Evolutionary conservation across 92 coral and sea anemone genomes (phyloP).

Genomic region (Hydrozoanthus gracilis): DNA sequence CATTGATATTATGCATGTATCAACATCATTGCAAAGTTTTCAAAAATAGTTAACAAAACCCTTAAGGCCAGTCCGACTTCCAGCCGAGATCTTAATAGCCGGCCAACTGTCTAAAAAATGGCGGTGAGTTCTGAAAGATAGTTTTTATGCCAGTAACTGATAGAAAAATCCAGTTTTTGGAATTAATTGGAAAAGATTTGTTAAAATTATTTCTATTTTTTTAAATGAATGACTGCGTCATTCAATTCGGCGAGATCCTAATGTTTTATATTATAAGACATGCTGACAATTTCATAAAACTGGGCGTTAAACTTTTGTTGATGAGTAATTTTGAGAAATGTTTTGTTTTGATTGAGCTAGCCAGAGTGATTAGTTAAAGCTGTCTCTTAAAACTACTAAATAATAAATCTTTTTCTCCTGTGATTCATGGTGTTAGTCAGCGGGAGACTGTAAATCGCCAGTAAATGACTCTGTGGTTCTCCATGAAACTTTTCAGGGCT

Average conservation of each 20-base stretch:
- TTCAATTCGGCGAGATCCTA: not conserved
- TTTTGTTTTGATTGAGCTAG: slow-evolving; percentile 44
- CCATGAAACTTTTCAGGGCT: not conserved
- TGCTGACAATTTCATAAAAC: slow-evolving; percentile 47
- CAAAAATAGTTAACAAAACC: not conserved
- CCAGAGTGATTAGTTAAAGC: slow-evolving; percentile 41
- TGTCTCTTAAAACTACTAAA: slow-evolving; percentile 49
- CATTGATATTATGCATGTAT: slow-evolving; percentile 23
- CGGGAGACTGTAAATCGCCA: slow-evolving; percentile 29
- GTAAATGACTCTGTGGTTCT: not conserved
- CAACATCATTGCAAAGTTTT: slow-evolving; percentile 19
- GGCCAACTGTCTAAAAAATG: slow-evolving; percentile 31
- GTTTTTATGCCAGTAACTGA: not conserved
- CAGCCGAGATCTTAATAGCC: slow-evolving; percentile 37
- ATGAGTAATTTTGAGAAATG: slow-evolving; percentile 56
- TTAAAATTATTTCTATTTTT: not conserved
- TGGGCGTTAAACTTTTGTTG: slow-evolving; percentile 56
- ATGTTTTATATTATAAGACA: slow-evolving; percentile 14
- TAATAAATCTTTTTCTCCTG: slow-evolving; percentile 33
- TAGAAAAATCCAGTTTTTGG: not conserved
- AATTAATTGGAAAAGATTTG: not conserved
- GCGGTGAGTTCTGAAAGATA: slow-evolving; percentile 36
- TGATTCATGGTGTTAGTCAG: slow-evolving; percentile 41
- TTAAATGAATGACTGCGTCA: not conserved
- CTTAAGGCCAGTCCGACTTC: slow-evolving; percentile 32